Base-by-base conservation (phyloP, 2,888 invertebrate genomes). In the Eulithis testata region DNA sequence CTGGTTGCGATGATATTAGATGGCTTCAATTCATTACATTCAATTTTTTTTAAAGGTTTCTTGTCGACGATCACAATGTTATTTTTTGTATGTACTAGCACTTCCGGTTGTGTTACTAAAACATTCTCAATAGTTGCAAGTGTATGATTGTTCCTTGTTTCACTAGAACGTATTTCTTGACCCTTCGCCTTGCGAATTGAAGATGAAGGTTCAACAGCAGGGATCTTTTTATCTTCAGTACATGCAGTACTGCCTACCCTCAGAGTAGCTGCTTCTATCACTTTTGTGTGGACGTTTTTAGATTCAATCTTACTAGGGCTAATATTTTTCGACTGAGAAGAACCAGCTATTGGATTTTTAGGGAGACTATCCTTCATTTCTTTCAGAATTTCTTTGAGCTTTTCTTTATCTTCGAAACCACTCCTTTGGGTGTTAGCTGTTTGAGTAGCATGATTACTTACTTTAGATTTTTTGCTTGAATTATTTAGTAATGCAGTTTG, bases 361-460 rank as follows among this genome's bases (percentile, higher is more conserved):
- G 96, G 95, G 67, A 96, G 86, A 11, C 96, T 96, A 82, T 96
- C 94, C 85, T 96, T 96, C 95, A 96, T 96, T 90, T 96, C 96
- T 77, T 96, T 96, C 69, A 96, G 84, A 94, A 96, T 95, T 85
- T 95, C 95, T 81, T 95, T 95, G 37, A 96, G 86, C 80, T 94
- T 94, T 78, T 94, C 94, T 77, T 94, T 94, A 75, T 95, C 94
- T 73, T 94, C 79, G 31, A 66, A 45, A 60, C 71, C 75, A 56
- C 65, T 78, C 12, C 71, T 73, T 21, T 66, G 54, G 52, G 61
- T 69, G 7, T 59, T 74, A 60, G 77, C 82, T 11, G 86, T 87
- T 80, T 87, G 88, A 44, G 86, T 86, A 67, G 71, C 79, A 63
- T 71, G 81, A 69, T 74, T 82, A 21, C 75, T 77, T 62, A 76